These are phyloP conservation scores for Agrilus cyanescens DNA, from an alignment of 2,888 invertebrate species.

Conservation along the genomic window DNA sequence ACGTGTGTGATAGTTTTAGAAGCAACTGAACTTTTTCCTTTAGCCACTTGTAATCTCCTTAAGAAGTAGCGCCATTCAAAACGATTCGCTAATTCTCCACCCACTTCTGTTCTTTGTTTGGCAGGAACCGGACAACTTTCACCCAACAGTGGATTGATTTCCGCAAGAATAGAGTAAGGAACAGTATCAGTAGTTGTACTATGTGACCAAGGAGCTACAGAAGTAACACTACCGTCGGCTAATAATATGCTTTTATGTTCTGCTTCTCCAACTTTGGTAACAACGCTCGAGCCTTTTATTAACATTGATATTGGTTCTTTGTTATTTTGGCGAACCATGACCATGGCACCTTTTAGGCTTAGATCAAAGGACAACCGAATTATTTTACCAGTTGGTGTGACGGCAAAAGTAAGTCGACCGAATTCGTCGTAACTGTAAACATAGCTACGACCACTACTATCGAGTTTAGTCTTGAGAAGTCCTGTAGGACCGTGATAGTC, in stretches of 20 bases:
- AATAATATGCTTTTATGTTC: slow-evolving; percentile 70
- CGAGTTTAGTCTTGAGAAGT: slow-evolving; percentile 75
- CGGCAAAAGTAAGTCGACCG: slow-evolving; percentile 80
- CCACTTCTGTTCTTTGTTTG: slow-evolving; percentile 80
- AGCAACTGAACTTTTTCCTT: slow-evolving; percentile 38
- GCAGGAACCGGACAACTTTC: slow-evolving; percentile 88
- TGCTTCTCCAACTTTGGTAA: slow-evolving; percentile 69
- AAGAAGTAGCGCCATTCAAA: slow-evolving; percentile 95
- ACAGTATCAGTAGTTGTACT: slow-evolving; percentile 81
- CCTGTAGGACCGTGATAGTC: slow-evolving; percentile 88
- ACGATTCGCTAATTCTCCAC: slow-evolving; percentile 80
- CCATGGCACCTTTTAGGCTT: slow-evolving; percentile 82
- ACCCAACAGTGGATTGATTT: slow-evolving; percentile 74
- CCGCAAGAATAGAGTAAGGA: slow-evolving; percentile 81
- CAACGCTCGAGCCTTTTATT: slow-evolving; percentile 77
- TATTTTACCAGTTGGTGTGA: slow-evolving; percentile 91
- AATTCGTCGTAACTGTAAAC: slow-evolving; percentile 93
- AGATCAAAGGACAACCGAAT: slow-evolving; percentile 79
- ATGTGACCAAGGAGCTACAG: slow-evolving; percentile 77
- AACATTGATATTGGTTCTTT: slow-evolving; percentile 74
- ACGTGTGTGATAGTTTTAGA: slow-evolving; percentile 69
- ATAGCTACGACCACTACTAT: slow-evolving; percentile 81
- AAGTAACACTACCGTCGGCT: slow-evolving; percentile 72
- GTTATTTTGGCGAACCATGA: slow-evolving; percentile 72
- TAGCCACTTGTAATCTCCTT: slow-evolving; percentile 55